These are phyloP conservation scores for Pachypeltis micranthus DNA, from an alignment of 1,140 invertebrate species.

Conservation along the genomic window DNA sequence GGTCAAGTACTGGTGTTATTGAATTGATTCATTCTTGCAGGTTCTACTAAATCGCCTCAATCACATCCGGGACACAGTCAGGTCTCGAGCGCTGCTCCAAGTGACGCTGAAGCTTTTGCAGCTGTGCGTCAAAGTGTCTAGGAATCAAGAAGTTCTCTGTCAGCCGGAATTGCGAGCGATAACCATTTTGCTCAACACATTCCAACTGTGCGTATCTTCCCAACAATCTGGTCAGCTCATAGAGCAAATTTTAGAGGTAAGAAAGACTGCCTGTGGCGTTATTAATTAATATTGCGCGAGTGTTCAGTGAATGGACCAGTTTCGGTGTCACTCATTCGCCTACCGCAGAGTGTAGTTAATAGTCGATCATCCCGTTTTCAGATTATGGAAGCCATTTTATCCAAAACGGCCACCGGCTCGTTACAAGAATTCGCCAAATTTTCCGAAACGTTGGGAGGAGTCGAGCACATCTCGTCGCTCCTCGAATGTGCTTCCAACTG, in stretches of 20 bases:
- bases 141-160: conserved; percentile 54
- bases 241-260: conserved; percentile 66
- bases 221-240: conserved; percentile 55
- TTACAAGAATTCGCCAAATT: conserved; percentile 64
- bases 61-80: conserved; percentile 53
- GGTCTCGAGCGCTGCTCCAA: conserved; percentile 65
- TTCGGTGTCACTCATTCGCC: no score
- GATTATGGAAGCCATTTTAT: conserved; percentile 86
- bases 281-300: no score
- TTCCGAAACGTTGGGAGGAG: conserved; percentile 69
- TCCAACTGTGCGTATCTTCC: conserved; percentile 51
- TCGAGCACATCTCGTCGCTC: conserved; percentile 71
- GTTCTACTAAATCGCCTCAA: conserved; percentile 58
- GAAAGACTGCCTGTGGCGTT: no score
- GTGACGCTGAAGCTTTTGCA: conserved; percentile 75
- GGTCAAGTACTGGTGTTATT: no score
- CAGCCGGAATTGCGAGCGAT: conserved; percentile 56
- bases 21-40: no score
- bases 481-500: conserved; percentile 52
- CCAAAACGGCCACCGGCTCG: conserved; percentile 72
- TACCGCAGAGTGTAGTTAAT: no score
- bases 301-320: no score
- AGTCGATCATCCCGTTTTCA: no score
- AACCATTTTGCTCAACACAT: conserved; percentile 50
- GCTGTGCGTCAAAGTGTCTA: conserved; percentile 65